Conservation (phyloP, 2,797 vertebrate species). For the Babyrousa celebensis region DNA sequence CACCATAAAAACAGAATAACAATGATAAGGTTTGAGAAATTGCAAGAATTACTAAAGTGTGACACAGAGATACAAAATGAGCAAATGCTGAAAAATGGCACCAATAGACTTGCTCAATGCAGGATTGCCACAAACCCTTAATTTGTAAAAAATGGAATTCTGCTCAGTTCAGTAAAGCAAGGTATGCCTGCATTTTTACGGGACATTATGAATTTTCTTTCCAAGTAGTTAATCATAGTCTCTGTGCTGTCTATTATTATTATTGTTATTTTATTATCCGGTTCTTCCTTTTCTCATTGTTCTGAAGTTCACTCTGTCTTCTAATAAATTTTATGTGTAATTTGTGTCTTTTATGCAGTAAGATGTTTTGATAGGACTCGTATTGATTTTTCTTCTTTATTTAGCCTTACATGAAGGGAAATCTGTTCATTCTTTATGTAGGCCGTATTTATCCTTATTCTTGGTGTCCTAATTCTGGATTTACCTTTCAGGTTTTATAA, state of each 20-base stretch:
- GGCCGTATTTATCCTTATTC: neutral
- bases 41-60: neutral
- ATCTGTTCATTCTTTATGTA: neutral
- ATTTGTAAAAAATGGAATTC: neutral
- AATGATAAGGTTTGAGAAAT: neutral
- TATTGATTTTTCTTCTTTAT: neutral
- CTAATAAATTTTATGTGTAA: neutral
- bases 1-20: neutral
- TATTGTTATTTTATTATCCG: neutral
- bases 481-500: neutral
- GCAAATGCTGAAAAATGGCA: neutral
- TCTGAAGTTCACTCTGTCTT: neutral
- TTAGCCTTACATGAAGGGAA: neutral
- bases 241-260: neutral
- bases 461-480: slow-evolving; percentile 24
- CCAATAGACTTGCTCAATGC: neutral
- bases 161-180: neutral
- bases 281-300: slow-evolving; percentile 16
- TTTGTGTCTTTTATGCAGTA: neutral
- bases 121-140: neutral
- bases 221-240: neutral
- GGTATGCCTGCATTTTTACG: neutral
- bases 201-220: neutral
- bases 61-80: neutral
- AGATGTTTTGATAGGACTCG: slow-evolving; percentile 36